Conservation (phyloP, 2,113 vertebrate genomes). For the Petrocephalus microphthalmus region DNA sequence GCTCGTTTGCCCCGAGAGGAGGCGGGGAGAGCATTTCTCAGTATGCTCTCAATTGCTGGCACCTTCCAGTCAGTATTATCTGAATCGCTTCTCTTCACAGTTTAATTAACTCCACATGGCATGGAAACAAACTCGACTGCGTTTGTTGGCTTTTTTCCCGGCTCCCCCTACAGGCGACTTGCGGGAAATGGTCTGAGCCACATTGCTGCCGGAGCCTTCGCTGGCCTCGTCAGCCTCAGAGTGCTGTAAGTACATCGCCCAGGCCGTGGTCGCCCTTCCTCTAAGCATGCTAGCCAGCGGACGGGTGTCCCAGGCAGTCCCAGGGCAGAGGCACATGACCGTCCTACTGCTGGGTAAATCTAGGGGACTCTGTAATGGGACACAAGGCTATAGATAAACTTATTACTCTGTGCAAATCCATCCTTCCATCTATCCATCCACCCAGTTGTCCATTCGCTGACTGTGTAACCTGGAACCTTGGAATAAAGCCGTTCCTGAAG, state of each 20-base stretch:
- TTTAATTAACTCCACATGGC: conserved; percentile 61
- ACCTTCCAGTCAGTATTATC: conserved; percentile 38
- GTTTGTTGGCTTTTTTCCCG: conserved; percentile 41
- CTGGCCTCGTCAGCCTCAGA: conserved; percentile 84
- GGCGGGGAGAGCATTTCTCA: background rate
- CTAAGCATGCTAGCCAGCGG: background rate
- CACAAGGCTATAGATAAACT: background rate
- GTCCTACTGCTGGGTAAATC: background rate
- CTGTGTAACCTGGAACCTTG: background rate
- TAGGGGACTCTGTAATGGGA: background rate
- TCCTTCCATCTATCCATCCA: too few species aligned
- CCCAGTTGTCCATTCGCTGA: background rate
- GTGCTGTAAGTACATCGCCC: conserved; percentile 77
- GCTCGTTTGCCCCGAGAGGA: background rate
- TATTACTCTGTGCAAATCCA: background rate
- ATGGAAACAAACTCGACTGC: conserved; percentile 33
- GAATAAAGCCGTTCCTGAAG: background rate
- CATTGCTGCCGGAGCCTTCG: conserved; percentile 81
- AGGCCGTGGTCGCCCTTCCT: conserved; percentile 4
- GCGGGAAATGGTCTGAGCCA: conserved; percentile 82
- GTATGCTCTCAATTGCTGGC: conserved; percentile 31
- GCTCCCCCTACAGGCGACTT: conserved; percentile 71
- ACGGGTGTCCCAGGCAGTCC: background rate
- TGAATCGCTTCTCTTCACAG: conserved; percentile 47
- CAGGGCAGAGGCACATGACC: background rate